Percentiles rank a stretch among this genome's conserved stretches.
Conservation (phyloP, 1,140 invertebrate genomes). For the Gryon sp. region DNA sequence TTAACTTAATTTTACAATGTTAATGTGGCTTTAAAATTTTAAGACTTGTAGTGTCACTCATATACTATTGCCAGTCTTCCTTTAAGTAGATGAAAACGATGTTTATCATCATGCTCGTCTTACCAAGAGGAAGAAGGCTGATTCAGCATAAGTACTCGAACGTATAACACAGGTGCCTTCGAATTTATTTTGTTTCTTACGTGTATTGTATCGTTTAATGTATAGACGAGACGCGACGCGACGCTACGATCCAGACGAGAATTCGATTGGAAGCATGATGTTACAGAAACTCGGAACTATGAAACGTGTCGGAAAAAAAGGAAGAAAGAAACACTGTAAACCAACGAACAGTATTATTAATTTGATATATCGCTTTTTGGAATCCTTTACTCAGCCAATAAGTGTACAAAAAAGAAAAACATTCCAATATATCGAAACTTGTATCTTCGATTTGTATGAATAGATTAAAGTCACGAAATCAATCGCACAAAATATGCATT, state of each 20-base stretch:
- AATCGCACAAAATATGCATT: constrained; percentile 47
- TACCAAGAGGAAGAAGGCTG: constrained; percentile 15
- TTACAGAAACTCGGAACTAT: constrained; percentile 23
- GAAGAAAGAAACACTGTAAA: constrained; percentile 11
- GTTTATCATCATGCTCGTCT: no score
- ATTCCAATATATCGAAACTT: constrained; percentile 9
- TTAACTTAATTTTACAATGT: no score
- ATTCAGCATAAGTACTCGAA: constrained; percentile 62
- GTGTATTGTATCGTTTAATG: constrained; percentile 60
- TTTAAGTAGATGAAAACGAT: no score
- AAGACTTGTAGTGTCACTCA: no score
- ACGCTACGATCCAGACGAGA: constrained; percentile 46
- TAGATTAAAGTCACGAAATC: constrained; percentile 19
- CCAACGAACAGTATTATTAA: constrained; percentile 55
- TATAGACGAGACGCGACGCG: constrained; percentile 50
- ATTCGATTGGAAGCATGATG: constrained; percentile 46
- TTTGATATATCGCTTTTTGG: constrained; percentile 54
- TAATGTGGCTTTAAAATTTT: no score
- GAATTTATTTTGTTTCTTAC: constrained; percentile 65
- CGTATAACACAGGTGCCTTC: constrained; percentile 71
- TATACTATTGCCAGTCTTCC: neutral
- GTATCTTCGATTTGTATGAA: constrained; percentile 29
- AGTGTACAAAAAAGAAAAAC: constrained; percentile 44
- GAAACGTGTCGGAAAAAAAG: constrained; percentile 46
- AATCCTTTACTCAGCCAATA: constrained; percentile 46